Evolutionary conservation across 2,888 invertebrate species (phyloP), one percentile per base, ranked within the genome.

Genomic region (Eilema sororculum): DNA sequence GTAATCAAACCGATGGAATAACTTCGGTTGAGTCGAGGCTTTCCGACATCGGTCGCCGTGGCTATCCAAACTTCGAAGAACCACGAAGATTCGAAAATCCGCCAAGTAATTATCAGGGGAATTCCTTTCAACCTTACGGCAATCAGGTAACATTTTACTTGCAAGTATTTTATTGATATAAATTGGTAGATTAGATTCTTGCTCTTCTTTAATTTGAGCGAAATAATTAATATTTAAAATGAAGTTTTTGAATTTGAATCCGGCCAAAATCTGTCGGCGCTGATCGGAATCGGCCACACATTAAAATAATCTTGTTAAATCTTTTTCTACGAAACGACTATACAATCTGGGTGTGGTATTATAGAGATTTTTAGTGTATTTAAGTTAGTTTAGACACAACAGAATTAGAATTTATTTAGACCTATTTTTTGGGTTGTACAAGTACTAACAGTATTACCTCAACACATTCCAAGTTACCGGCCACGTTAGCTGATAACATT

Each of bases 51-150:
- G 67, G 69, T 62, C 68, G 73, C 60, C 65, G 69, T 59, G 70
- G 74, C 72, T 71, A 78, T 69, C 77, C 82, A 61, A 80, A 84
- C 75, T 78, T 78, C 74, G 30, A 41, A 30, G 79, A 77, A 69
- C 79, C 77, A 72, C 84, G 84, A 83, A 79, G 77, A 82, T 82
- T 79, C 68, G 81, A 78, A 75, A 83, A 82, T 75, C 74, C 79
- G 65, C 79, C 78, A 72, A 78, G 78, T 77, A 84, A 85, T 85
- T 86, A 83, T 79, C 86, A 83, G 41, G 74, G 73, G 77, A 82
- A 84, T 84, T 78, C 82, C 76, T 83, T 81, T 81, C 79, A 76
- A 76, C 82, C 86, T 73, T 81, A 82, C 69, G 79, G 78, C 75
- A 79, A 78, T 77, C 77, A 78, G 82, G 81, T 81, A 79, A 79